Percentiles rank a stretch among this genome's conserved stretches.
Conservation (phyloP, 2,113 vertebrate genomes). For the Perccottus glenii region DNA sequence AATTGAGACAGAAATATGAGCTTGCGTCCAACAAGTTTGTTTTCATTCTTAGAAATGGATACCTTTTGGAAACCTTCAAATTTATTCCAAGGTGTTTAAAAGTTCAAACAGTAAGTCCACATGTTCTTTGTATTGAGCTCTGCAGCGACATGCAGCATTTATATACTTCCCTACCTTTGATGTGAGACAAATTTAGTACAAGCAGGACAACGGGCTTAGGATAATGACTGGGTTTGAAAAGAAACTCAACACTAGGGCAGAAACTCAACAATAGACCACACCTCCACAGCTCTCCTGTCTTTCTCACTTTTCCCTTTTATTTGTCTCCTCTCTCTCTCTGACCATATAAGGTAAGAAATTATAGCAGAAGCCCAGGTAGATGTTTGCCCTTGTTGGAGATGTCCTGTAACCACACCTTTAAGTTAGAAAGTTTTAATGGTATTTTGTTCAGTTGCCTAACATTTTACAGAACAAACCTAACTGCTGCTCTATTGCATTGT, state of each 20-base stretch:
- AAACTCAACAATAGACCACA: slow-evolving; percentile 45
- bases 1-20: slow-evolving; percentile 2
- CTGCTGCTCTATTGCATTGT: too few relatives aligned
- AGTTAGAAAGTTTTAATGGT: not conserved
- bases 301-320: slow-evolving; percentile 26
- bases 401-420: not conserved
- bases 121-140: slow-evolving; percentile 11
- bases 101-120: slow-evolving; percentile 17
- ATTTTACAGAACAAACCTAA: not conserved
- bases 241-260: slow-evolving; percentile 63
- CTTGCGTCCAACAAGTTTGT: not conserved
- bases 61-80: not conserved
- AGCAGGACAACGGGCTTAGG: slow-evolving; percentile 15
- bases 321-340: slow-evolving; percentile 35
- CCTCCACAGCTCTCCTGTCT: slow-evolving; percentile 36
- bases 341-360: slow-evolving; percentile 76
- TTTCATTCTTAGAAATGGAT: not conserved
- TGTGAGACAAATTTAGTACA: slow-evolving; percentile 31
- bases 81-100: not conserved
- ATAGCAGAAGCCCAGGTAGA: slow-evolving; percentile 40
- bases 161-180: slow-evolving; percentile 55
- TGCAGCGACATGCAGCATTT: slow-evolving; percentile 31
- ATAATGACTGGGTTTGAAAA: slow-evolving; percentile 53
- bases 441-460: not conserved
- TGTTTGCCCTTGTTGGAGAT: slow-evolving; percentile 28